These are phyloP conservation scores for Sinocyclocheilus anshuiensis DNA, from an alignment of 2,113 vertebrate genomes.

Conservation along the genomic window DNA sequence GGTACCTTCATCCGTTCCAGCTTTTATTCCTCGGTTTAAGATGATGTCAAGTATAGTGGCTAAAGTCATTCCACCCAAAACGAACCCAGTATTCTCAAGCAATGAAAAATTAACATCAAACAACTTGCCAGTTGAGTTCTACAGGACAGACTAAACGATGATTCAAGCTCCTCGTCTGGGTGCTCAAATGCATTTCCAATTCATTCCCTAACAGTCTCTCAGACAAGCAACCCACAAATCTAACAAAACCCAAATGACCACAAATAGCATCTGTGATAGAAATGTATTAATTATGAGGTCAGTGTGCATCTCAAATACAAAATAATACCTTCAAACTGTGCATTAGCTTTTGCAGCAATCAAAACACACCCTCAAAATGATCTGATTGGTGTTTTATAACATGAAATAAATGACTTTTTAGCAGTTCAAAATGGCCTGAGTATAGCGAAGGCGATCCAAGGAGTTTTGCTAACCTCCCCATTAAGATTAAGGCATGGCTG, in stretches of 20 bases:
- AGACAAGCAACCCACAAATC: background rate
- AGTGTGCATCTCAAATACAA: slow-evolving; percentile 7
- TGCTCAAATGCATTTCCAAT: slow-evolving; percentile 1
- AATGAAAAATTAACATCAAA: background rate
- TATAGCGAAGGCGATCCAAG: background rate
- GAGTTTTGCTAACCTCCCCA: slow-evolving; percentile 5
- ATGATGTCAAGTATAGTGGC: background rate
- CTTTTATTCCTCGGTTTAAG: slow-evolving; percentile 8
- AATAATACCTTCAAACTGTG: slow-evolving; percentile 29
- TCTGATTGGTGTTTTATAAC: background rate
- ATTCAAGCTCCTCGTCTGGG: background rate
- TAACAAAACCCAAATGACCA: background rate
- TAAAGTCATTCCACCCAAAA: background rate
- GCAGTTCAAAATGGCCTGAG: slow-evolving; percentile 24
- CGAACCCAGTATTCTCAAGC: background rate
- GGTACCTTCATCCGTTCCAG: slow-evolving; percentile 28
- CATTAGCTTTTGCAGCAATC: background rate
- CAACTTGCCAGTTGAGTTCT: background rate
- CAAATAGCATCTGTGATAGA: slow-evolving; percentile 17
- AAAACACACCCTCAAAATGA: background rate
- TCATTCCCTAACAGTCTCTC: slow-evolving; percentile 1
- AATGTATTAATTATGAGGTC: slow-evolving; percentile 38
- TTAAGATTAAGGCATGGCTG: slow-evolving; percentile 38
- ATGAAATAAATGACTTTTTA: slow-evolving; percentile 16
- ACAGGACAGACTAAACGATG: background rate